A percentile compares a stretch with the other conserved stretches of the same genome.
Evolutionary conservation across 1,140 invertebrate genomes (phyloP).

Genomic region (Cataglyphis hispanica): DNA sequence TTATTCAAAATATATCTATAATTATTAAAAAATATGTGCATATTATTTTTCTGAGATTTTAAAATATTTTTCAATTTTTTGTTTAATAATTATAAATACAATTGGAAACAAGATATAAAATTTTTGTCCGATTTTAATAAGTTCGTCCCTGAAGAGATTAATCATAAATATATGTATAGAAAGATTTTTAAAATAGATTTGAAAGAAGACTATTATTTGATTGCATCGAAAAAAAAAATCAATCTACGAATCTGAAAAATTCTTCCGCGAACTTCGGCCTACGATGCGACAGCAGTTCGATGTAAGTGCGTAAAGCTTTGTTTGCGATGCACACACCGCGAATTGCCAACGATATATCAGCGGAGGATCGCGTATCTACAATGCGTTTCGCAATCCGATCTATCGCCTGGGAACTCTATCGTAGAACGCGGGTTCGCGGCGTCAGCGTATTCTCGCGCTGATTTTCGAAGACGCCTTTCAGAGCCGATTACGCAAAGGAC

Average conservation of each 20-base stretch:
- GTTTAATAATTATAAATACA: no score
- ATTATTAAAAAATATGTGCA: no score
- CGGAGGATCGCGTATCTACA: constrained; percentile 22
- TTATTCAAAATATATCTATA: no score
- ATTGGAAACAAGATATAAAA: no score
- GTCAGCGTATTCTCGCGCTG: constrained; percentile 66
- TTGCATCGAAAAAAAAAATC: not conserved
- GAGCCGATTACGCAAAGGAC: constrained; percentile 82
- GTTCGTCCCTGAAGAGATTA: no score
- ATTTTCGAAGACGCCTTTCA: constrained; percentile 83
- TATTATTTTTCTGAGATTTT: no score
- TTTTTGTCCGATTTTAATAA: no score
- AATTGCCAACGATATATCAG: constrained; percentile 17
- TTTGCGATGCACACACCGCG: not conserved
- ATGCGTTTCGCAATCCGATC: constrained; percentile 52
- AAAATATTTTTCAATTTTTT: no score
- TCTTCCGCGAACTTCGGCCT: not conserved
- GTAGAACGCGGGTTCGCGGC: constrained; percentile 26
- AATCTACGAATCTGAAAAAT: not conserved
- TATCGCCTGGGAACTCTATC: constrained; percentile 30
- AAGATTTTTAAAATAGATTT: not conserved
- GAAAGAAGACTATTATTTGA: not conserved
- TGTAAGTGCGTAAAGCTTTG: not conserved
- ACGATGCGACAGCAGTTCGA: not conserved
- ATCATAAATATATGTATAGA: not conserved